Percentiles rank a stretch among this genome's conserved stretches.
These are phyloP conservation scores for Elysia crispata DNA, from an alignment of 2,888 invertebrate genomes.

Conservation along the genomic window DNA sequence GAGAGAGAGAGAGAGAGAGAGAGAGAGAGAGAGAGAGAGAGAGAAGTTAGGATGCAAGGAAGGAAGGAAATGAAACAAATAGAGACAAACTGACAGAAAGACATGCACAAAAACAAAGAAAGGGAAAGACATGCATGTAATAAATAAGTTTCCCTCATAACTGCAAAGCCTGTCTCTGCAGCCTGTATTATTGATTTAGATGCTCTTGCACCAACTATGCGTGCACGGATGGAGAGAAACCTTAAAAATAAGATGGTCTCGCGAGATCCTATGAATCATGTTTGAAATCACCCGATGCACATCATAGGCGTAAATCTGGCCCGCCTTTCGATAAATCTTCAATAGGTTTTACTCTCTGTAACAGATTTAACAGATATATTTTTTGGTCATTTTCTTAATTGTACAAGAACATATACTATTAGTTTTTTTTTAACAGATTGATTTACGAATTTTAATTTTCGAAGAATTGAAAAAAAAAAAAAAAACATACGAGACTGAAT, in stretches of 20 bases:
- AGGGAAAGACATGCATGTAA: constrained; percentile 14
- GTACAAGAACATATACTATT: too few species aligned
- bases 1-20: constrained; percentile 19
- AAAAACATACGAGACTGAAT: too few species aligned
- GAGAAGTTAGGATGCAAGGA: background rate
- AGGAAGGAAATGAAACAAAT: background rate
- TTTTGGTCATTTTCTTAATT: too few species aligned
- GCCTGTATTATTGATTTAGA: background rate
- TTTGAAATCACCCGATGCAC: too few species aligned
- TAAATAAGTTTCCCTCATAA: background rate
- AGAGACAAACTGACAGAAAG: constrained; percentile 21
- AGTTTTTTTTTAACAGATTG: too few species aligned
- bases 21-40: background rate
- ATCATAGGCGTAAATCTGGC: too few species aligned
- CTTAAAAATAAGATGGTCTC: background rate
- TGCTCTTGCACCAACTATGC: background rate
- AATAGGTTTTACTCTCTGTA: too few species aligned
- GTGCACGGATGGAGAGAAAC: background rate
- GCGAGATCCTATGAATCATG: background rate
- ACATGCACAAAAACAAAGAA: constrained; percentile 1
- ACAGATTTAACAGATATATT: too few species aligned
- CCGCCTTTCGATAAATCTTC: too few species aligned
- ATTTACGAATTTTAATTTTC: too few species aligned
- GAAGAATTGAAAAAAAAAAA: too few species aligned
- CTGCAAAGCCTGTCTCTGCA: background rate